Percentiles rank a stretch among this genome's conserved stretches.
Conservation (phyloP, 2,888 invertebrate genomes). For the Coleophora deauratella region DNA sequence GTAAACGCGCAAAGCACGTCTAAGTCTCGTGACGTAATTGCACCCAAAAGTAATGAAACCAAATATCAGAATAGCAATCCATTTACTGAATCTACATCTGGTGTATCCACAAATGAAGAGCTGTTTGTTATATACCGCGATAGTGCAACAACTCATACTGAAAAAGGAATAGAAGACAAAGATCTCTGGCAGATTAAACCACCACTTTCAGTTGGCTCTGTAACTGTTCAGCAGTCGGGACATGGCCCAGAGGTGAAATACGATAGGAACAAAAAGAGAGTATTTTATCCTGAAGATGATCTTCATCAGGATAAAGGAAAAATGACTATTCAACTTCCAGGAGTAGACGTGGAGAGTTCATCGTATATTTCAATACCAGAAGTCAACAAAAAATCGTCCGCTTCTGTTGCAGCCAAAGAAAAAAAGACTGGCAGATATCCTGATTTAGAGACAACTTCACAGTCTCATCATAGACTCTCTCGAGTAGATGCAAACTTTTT, state of each 20-base stretch:
- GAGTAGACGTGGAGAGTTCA: constrained; percentile 23
- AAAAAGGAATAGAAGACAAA: constrained; percentile 17
- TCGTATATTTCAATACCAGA: too few relatives aligned
- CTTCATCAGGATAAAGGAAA: constrained; percentile 32
- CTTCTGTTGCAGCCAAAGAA: too few relatives aligned
- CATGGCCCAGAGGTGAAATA: constrained; percentile 1
- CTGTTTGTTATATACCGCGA: constrained; percentile 49
- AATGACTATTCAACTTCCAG: constrained; percentile 37
- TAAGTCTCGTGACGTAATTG: constrained; percentile 19
- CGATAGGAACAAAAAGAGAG: constrained; percentile 9
- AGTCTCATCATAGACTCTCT: constrained; percentile 31
- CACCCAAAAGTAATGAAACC: constrained; percentile 14
- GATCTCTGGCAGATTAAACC: constrained; percentile 14
- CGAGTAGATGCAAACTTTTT: constrained; percentile 33
- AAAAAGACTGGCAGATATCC: too few relatives aligned
- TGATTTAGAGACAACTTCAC: too few relatives aligned
- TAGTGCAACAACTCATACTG: constrained; percentile 26
- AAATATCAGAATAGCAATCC: constrained; percentile 15
- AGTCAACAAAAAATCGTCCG: too few relatives aligned
- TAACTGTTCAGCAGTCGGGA: constrained; percentile 11
- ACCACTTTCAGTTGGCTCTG: background rate
- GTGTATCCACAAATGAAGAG: constrained; percentile 34
- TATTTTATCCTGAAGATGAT: constrained; percentile 19
- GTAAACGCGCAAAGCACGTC: background rate
- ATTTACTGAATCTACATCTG: constrained; percentile 20